A percentile compares a stretch with the other conserved stretches of the same genome.
phyloP scores from a whole-genome alignment of 2,797 vertebrate genomes.

The Schizopygopsis malacanthus region DNA sequence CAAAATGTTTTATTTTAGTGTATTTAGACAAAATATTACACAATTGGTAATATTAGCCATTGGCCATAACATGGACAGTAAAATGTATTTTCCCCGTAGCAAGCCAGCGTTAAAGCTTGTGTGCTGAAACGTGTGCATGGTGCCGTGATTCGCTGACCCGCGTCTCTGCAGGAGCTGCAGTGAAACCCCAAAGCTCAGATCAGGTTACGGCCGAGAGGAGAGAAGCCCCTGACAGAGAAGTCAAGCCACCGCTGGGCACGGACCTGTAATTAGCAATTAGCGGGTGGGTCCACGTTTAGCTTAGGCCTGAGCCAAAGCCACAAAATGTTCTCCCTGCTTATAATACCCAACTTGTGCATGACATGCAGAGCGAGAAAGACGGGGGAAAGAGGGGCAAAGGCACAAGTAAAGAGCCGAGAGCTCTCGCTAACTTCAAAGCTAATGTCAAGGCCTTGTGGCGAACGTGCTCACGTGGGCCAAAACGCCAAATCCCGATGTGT shows the following conservation, averaged over 20 bases:
- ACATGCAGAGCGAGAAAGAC: conserved; percentile 63
- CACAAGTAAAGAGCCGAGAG: conserved; percentile 54
- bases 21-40: not conserved
- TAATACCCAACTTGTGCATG: conserved; percentile 75
- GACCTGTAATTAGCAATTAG: conserved; percentile 88
- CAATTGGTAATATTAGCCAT: not conserved
- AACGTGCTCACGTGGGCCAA: conserved; percentile 67
- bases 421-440: conserved; percentile 55
- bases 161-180: conserved; percentile 72
- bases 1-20: too few species aligned
- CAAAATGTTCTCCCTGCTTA: conserved; percentile 83
- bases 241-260: conserved; percentile 80
- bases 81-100: not conserved
- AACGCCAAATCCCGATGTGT: conserved; percentile 73
- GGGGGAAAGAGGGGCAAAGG: conserved; percentile 65
- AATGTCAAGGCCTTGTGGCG: conserved; percentile 64
- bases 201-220: conserved; percentile 73
- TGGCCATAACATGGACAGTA: not conserved
- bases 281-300: conserved; percentile 82
- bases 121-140: conserved; percentile 14
- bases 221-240: conserved; percentile 82
- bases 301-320: conserved; percentile 80
- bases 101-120: not conserved
- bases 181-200: conserved; percentile 69
- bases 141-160: conserved; percentile 74